Base-by-base conservation (phyloP, 1,140 invertebrate genomes). In the Lucilia sericata region DNA sequence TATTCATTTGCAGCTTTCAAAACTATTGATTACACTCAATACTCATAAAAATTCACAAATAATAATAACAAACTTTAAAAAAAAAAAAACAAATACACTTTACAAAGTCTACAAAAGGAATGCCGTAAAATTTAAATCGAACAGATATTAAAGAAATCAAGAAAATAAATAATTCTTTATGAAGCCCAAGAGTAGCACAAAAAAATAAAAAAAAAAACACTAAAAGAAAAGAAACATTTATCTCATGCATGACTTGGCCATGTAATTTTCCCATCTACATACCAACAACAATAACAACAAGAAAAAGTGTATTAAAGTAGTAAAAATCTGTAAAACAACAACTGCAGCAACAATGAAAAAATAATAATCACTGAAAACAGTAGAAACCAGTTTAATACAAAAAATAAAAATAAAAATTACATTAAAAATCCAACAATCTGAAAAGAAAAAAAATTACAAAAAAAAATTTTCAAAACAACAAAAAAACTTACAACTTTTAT, bases 321-420 rank as follows among this genome's bases (percentile, higher is more conserved):
- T 36, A 47, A 78, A 36, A 70, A 21, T 30, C 25, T 1, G 25
- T 2, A 7, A 42, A 78, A 36, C 25, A 30, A 30, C 30, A 75
- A 34, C 21, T 14, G 13, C 51, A 60, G 51, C 13, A 60, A 60
- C 55, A 60, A 60, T n/a, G 14, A 60, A n/a, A n/a, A 70, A 70
- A 25, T 70, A 70, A 70, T 70, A 70, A 70, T 70, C n/a, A 70
- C 19, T 70, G 49, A 42, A 80, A 47, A 42, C 19, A 42, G 49
- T 14, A 42, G 21, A 80, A 80, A 80, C 76, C 76, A 49, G 76
- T 80, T 80, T 80, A 80, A 80, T 80, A 42, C 1, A 80, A 80
- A 42, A 42, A 80, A 42, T 2, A 80, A 80, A 42, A 42, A 80
- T 49, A 80, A 80, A n/a, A 80, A 80, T 49, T 49, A 80, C 76